Base-by-base conservation (phyloP, 2,888 invertebrate species). In the Bhutanitis thaidina region DNA sequence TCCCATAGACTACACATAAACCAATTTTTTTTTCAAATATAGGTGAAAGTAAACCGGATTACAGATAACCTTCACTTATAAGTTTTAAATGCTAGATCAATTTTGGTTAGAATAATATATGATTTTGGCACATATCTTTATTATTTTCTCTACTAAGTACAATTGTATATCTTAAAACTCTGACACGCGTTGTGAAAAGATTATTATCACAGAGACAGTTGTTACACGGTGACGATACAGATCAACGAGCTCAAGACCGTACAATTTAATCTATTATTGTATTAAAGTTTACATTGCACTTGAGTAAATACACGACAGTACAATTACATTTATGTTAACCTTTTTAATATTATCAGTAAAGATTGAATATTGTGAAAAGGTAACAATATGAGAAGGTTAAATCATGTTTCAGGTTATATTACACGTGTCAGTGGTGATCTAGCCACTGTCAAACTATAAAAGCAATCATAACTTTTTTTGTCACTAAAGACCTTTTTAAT, bases 201-300 rank as follows among this genome's bases (percentile, higher is more conserved):
- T 72, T 67, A 69, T 66, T 71, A 80, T 79, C 79, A 78, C 79
- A 78, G 76, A 75, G 71, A 69, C 61, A 73, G 71, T 72, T 67
- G 59, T 57, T 63, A 63, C 53, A 60, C 47, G 37, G 50, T 61
- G 57, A 56, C 43, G 38, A 36, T 52, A 27, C 8, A 37, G 49
- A 49, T 51, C 38, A 43, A 49, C 35, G 52, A 52, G 49, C 43
- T 44, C 49, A 52, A 44, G 20, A 34, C 15, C n/a, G n/a, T n/a
- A n/a, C n/a, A n/a, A n/a, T 32, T 15, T 25, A 47, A 39, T 47
- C 32, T 20, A 38, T 47, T 37, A 45, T 37, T 25, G 13, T 14
- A 29, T 45, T 34, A 27, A 47, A 39, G 38, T 30, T 36, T 20
- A 20, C 32, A 43, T 37, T 43, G 43, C 37, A 37, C 25, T 20